Conservation (phyloP, 2,797 vertebrate genomes). For the Clamator glandarius region DNA sequence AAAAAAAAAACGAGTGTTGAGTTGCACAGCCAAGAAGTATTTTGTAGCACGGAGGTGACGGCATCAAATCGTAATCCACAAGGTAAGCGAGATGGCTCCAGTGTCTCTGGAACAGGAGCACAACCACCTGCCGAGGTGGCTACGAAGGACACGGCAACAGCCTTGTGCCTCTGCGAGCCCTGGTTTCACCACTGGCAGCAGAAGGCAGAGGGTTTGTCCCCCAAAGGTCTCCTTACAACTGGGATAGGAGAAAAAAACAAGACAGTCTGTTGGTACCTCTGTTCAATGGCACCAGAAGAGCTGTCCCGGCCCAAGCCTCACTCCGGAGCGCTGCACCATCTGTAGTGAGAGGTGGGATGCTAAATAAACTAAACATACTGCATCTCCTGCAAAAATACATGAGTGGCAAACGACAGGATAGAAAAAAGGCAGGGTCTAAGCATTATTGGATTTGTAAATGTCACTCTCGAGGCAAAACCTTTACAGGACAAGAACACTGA, state of each 20-base stretch:
- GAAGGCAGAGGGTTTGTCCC: not conserved
- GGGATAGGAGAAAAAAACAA: not conserved
- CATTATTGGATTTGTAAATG: not conserved
- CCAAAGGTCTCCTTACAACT: not conserved
- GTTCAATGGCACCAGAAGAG: not conserved
- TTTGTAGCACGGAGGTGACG: fast-evolving
- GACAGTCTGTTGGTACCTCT: not conserved
- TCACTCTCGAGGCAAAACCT: not conserved
- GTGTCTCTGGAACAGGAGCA: not conserved
- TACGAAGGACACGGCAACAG: fast-evolving
- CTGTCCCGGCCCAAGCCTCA: not conserved
- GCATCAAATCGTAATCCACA: not conserved
- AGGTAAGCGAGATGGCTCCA: not conserved
- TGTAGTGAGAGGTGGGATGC: not conserved
- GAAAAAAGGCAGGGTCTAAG: not conserved
- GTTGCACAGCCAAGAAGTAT: not conserved
- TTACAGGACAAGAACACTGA: not conserved
- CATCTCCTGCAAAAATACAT: not conserved
- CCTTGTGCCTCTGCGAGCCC: fast-evolving
- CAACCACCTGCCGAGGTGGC: not conserved
- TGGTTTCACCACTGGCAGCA: not conserved
- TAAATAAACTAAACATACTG: not conserved
- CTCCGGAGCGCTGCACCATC: not conserved
- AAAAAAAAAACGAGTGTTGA: not conserved
- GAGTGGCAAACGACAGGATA: not conserved